phyloP scores from a whole-genome alignment of 2,888 invertebrate species.

The Dione juno region DNA sequence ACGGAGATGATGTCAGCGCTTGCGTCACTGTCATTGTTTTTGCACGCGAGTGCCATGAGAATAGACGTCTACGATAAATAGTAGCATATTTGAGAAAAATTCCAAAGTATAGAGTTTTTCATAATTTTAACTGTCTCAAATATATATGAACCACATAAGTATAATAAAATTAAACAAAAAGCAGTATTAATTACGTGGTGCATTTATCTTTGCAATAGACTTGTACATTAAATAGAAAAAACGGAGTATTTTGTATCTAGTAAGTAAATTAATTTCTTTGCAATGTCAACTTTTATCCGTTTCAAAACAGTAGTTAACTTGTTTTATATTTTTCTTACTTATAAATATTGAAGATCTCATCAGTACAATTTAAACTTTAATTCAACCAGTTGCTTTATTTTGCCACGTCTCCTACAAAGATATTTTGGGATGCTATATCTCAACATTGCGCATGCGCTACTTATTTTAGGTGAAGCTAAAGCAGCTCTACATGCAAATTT shows the following conservation, averaged over 20 bases:
- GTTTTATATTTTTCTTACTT: not conserved
- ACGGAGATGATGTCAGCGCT: slow-evolving; percentile 50
- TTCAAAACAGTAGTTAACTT: not conserved
- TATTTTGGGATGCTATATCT: slow-evolving; percentile 31
- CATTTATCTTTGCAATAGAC: not conserved
- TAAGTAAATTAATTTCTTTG: not conserved
- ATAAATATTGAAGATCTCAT: not conserved
- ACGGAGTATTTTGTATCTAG: too few species aligned
- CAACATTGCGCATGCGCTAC: slow-evolving; percentile 28
- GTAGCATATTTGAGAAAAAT: not conserved
- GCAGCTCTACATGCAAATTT: not conserved
- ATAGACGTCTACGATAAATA: slow-evolving; percentile 16
- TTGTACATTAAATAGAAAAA: too few species aligned
- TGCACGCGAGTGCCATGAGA: not conserved
- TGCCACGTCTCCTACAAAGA: slow-evolving; percentile 13
- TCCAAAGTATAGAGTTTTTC: not conserved
- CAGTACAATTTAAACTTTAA: not conserved
- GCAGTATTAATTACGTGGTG: too few species aligned
- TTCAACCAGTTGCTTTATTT: not conserved
- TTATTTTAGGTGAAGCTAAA: slow-evolving; percentile 25
- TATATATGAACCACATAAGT: not conserved
- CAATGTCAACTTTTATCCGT: not conserved
- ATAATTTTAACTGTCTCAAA: too few species aligned
- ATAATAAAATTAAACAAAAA: not conserved
- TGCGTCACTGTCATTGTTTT: slow-evolving; percentile 41